These are phyloP conservation scores for Cottoperca gobio DNA, from an alignment of 2,797 vertebrate genomes.

Conservation along the genomic window DNA sequence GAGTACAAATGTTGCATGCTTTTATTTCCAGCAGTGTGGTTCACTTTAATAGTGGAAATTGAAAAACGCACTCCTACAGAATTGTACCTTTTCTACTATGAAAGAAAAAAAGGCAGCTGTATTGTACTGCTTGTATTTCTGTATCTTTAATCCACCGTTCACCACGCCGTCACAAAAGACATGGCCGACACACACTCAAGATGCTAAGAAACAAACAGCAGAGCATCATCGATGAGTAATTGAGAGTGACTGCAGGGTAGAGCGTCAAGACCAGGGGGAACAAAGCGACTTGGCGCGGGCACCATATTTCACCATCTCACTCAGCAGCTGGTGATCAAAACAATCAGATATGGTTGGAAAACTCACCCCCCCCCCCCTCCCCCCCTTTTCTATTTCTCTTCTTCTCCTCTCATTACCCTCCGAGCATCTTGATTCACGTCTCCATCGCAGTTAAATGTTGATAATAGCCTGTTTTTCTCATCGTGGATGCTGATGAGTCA, in stretches of 20 bases:
- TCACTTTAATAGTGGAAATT: background rate
- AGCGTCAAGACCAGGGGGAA: constrained; percentile 51
- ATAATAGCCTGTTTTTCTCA: constrained; percentile 41
- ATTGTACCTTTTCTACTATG: background rate
- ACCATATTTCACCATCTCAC: constrained; percentile 65
- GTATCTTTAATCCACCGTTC: background rate
- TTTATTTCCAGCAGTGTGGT: constrained; percentile 25
- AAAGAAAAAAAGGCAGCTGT: background rate
- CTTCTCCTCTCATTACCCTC: constrained; percentile 50
- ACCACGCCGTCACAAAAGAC: background rate
- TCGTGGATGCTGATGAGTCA: constrained; percentile 51
- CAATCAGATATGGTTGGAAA: constrained; percentile 74
- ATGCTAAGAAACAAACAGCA: constrained; percentile 61
- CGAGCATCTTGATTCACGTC: constrained; percentile 52
- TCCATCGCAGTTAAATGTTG: constrained; percentile 52
- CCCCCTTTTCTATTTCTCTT: constrained; percentile 10
- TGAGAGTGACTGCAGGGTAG: constrained; percentile 67
- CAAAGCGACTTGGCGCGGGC: constrained; percentile 62
- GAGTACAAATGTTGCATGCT: constrained; percentile 24
- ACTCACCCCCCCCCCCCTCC: background rate
- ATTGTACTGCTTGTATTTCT: background rate
- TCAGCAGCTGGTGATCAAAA: constrained; percentile 79
- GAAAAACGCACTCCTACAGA: background rate
- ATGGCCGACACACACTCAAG: constrained; percentile 29
- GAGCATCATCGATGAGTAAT: constrained; percentile 73